Evolutionary conservation across 2,113 vertebrate species (phyloP).

Genomic region (Eidolon helvum): DNA sequence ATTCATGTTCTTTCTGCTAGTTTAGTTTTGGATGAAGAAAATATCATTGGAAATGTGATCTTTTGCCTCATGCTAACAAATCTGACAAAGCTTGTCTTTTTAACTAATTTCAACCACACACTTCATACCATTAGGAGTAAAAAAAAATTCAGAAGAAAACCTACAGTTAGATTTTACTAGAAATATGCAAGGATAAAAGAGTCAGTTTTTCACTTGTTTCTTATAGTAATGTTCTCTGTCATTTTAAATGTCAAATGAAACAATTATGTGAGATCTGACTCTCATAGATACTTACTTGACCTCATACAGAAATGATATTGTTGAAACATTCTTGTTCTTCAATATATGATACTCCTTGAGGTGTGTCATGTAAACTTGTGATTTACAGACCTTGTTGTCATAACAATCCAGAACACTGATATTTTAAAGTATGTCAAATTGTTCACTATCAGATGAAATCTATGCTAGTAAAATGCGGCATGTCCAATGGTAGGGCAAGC

Average conservation of each 20-base stretch:
- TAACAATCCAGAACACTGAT: neutral
- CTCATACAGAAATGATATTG: neutral
- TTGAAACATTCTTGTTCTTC: neutral
- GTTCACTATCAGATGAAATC: constrained; percentile 33
- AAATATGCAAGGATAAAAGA: neutral
- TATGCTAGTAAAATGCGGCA: neutral
- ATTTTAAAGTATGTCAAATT: neutral
- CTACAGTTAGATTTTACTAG: neutral
- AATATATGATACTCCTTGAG: neutral
- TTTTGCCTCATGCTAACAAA: neutral
- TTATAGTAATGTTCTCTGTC: neutral
- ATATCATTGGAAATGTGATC: neutral
- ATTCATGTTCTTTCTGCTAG: neutral
- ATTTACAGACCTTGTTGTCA: neutral
- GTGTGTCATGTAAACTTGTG: neutral
- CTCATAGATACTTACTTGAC: neutral
- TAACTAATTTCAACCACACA: neutral
- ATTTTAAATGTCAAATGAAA: constrained; percentile 29
- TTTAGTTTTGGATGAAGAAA: neutral
- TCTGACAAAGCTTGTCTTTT: neutral
- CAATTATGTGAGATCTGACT: neutral
- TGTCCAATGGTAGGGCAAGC: neutral
- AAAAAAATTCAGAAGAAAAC: neutral
- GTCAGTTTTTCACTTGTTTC: neutral
- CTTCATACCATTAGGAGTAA: neutral